Conservation (phyloP, 2,888 invertebrate species). For the Lacanobia wlatinum region DNA sequence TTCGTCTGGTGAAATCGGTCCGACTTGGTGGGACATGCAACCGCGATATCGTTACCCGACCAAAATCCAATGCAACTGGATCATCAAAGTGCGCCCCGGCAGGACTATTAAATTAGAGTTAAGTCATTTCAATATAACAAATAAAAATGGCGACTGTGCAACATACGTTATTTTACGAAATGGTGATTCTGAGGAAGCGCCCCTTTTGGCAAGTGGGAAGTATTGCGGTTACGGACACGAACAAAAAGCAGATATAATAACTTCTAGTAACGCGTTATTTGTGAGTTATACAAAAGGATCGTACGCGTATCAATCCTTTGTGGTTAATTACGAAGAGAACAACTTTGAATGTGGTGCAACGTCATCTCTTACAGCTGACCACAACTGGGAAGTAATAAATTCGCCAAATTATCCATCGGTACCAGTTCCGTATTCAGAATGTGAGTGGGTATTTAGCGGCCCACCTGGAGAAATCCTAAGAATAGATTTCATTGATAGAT, state of each 20-base stretch:
- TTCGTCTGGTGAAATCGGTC: conserved; percentile 90
- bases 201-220: too few species aligned
- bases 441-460: conserved; percentile 94
- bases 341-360: conserved; percentile 93
- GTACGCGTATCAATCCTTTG: conserved; percentile 79
- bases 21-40: conserved; percentile 12
- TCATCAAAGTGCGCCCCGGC: too few species aligned
- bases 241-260: conserved; percentile 84
- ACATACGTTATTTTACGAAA: too few species aligned
- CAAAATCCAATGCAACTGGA: conserved; percentile 92
- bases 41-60: neutral
- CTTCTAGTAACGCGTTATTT: conserved; percentile 91
- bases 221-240: conserved; percentile 86
- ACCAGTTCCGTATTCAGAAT: conserved; percentile 95
- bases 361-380: conserved; percentile 73
- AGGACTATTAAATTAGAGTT: too few species aligned
- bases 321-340: conserved; percentile 65
- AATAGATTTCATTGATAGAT: conserved; percentile 94
- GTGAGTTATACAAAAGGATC: conserved; percentile 70
- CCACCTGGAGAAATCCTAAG: conserved; percentile 94
- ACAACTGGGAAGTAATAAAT: too few species aligned
- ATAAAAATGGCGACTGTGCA: too few species aligned
- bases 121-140: too few species aligned
- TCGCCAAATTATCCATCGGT: conserved; percentile 96
- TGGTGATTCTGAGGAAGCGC: too few species aligned